Base-by-base conservation (phyloP, 2,797 vertebrate species). In the Lepus oiostolus region DNA sequence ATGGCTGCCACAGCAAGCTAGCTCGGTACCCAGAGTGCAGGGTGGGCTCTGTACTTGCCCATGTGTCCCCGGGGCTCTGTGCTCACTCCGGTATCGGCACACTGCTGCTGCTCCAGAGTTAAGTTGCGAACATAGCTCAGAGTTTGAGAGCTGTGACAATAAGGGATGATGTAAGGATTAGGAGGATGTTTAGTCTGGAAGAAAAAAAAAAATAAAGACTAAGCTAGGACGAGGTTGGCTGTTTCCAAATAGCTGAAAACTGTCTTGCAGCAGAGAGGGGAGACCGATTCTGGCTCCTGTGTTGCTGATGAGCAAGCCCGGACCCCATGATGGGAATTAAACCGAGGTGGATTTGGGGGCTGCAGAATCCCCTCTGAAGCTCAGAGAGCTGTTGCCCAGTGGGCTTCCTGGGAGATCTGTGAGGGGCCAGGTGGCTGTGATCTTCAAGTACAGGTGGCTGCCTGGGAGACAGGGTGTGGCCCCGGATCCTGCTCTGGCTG, bases 121-220 rank as follows among this genome's bases (percentile, higher is more conserved):
- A 92, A 94, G 72, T 79, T 50, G 30, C 60, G 83, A 95, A 42
- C 92, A 38, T 35, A 91, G 70, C 26, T 62, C 52, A 85, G 63
- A 50, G 58, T 82, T 85, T 91, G 91, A 95, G 83, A 91, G 30
- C 85, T 67, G 87, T 52, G 50, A 86, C 77, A 65, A 60, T 28
- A 88, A 95, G 47, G 30, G 42, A 87, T 89, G 47, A 91, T 79
- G 89, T 87, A 90, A 96, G 88, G 88, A 92, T 91, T 32, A 74
- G 83, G 83, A 95, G 71, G 87, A 70, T 94, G 85, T 92, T 96
- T 88, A 89, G 75, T 76, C 58, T 85, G 94, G 77, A 87, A 42
- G 28, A 38, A 38, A 50, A 52, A 35, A 35, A 71, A 50, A 24
- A 74, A 82, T 7, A 58, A 72, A 50, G 26, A 60, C 21, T 50